phyloP scores from a whole-genome alignment of 1,140 invertebrate species.

The Araneus ventricosus region DNA sequence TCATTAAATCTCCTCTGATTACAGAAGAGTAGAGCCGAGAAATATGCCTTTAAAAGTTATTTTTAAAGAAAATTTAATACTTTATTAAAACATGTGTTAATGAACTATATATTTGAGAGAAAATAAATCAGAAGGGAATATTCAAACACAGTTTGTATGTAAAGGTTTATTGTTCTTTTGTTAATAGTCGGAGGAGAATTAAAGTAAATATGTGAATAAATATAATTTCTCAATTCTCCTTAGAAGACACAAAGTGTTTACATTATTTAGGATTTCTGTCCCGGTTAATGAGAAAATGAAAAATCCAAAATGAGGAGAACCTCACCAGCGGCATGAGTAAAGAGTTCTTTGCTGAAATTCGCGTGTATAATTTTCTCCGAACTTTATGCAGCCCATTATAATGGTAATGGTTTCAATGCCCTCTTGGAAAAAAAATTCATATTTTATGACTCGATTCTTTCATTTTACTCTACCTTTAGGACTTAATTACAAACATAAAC shows the following conservation, averaged over 20 bases:
- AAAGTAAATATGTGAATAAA: background rate
- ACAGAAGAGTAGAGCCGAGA: background rate
- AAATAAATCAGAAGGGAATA: background rate
- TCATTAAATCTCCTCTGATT: background rate
- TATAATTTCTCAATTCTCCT: background rate
- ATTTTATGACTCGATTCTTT: slow-evolving; percentile 16
- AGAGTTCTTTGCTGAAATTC: slow-evolving; percentile 26
- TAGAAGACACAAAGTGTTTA: background rate
- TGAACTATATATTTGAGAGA: background rate
- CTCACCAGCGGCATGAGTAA: background rate
- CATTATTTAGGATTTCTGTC: slow-evolving; percentile 18
- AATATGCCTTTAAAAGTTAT: background rate
- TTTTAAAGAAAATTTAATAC: background rate
- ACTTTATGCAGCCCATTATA: slow-evolving; percentile 51
- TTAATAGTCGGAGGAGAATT: background rate
- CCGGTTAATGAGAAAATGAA: slow-evolving; percentile 48
- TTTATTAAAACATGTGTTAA: background rate
- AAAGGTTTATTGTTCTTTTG: background rate
- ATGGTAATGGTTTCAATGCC: slow-evolving; percentile 48
- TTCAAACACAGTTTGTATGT: background rate
- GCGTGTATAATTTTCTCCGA: slow-evolving; percentile 10
- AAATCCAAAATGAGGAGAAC: background rate
- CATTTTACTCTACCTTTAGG: slow-evolving; percentile 2
- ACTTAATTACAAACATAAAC: slow-evolving; percentile 22
- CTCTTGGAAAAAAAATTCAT: background rate